Base-by-base conservation (phyloP, 2,888 invertebrate species). In the Spodoptera picta region DNA sequence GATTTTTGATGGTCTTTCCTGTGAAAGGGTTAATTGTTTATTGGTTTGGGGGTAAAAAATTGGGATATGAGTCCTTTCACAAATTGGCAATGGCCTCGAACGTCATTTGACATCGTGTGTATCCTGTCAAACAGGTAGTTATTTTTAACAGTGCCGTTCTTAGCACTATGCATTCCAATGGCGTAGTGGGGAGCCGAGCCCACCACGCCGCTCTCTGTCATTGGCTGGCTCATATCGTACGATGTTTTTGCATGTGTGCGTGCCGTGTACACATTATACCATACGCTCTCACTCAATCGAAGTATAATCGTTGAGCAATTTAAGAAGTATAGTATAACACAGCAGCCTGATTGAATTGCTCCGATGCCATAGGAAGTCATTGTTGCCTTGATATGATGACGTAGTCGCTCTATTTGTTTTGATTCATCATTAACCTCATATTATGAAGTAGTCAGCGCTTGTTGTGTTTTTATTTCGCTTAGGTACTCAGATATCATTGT, bases 111-210 rank as follows among this genome's bases (percentile, higher is more conserved):
- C 81, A 80, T 82, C 86, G 80, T 86, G 84, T 87, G 86, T 84
- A 86, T 85, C 89, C 80, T 84, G 89, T 87, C 86, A 85, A 89
- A 90, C 92, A 90, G 88, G 93, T 90, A 86, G 93, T 93, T 93
- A 94, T 93, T 94, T 93, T 92, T 93, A 93, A 88, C 92, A 89
- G 89, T 89, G 90, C 90, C 89, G 88, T 90, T 93, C 90, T 90
- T 83, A 89, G 88, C 90, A 88, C 82, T 83, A 86, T 87, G 87
- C 93, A 93, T 93, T 92, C 94, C 93, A 76, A 83, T 78, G 87
- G 67, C 80, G 75, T 89, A 86, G 92, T 90, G 93, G 94, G 93
- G 91, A 87, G 94, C 79, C 95, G 92, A 94, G 95, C 95, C 95
- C 95, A 94, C 94, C 85, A 86, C 87, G 87, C 83, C 73, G 82